A percentile compares a stretch with the other conserved stretches of the same genome.
phyloP scores from a whole-genome alignment of 92 coral and sea anemone genomes.

The Bergia sp. region DNA sequence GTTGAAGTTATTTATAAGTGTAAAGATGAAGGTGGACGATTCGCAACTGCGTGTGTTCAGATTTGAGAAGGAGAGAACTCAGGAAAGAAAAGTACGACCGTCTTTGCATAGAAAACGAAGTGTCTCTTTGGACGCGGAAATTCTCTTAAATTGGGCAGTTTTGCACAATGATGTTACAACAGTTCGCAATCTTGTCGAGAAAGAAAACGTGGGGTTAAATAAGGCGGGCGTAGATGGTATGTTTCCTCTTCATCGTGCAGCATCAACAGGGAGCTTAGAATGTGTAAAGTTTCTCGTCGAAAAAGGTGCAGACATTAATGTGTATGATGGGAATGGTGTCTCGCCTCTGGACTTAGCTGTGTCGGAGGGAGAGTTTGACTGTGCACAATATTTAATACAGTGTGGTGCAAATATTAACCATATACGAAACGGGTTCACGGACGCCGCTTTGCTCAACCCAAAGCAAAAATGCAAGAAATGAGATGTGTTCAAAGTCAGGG shows the following conservation, averaged over 20 bases:
- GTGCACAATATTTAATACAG: slow-evolving; percentile 80
- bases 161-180: slow-evolving; percentile 82
- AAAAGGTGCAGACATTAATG: slow-evolving; percentile 86
- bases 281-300: slow-evolving; percentile 77
- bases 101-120: slow-evolving; percentile 68
- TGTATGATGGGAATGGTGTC: slow-evolving; percentile 73
- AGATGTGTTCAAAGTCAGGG: slow-evolving; percentile 19
- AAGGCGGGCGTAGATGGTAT: slow-evolving; percentile 80
- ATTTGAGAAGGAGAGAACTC: neutral
- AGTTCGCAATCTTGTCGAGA: slow-evolving; percentile 64
- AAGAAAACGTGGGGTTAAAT: slow-evolving; percentile 66
- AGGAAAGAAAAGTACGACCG: neutral
- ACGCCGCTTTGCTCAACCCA: slow-evolving; percentile 44
- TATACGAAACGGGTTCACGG: slow-evolving; percentile 85
- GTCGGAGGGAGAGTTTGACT: slow-evolving; percentile 91
- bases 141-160: slow-evolving; percentile 90
- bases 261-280: slow-evolving; percentile 85
- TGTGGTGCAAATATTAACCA: slow-evolving; percentile 84
- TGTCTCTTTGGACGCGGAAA: slow-evolving; percentile 82
- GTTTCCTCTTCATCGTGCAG: slow-evolving; percentile 87
- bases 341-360: slow-evolving; percentile 93
- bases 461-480: neutral
- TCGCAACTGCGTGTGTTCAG: slow-evolving; percentile 1
- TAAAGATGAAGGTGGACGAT: slow-evolving; percentile 7
- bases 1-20: neutral